These are phyloP conservation scores for Ormyrus pomaceus DNA, from an alignment of 2,888 invertebrate species.

Conservation along the genomic window DNA sequence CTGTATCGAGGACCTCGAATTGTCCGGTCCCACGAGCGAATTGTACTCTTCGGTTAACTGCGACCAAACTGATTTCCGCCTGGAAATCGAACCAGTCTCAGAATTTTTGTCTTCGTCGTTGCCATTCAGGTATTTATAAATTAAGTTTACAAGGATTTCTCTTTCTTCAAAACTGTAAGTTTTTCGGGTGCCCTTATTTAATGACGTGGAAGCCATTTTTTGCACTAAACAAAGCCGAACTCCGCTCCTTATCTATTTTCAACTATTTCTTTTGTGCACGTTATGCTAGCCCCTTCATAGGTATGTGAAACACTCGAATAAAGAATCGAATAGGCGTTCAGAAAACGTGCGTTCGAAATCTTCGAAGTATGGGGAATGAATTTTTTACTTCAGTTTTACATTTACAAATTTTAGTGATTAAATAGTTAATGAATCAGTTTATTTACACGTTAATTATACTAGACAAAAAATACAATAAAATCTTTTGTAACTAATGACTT, in stretches of 20 bases:
- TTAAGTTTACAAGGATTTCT: slow-evolving; percentile 64
- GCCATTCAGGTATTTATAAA: slow-evolving; percentile 63
- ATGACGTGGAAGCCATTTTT: slow-evolving; percentile 63
- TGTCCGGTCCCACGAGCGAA: slow-evolving; percentile 62
- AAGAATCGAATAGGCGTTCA: slow-evolving; percentile 18
- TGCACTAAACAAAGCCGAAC: slow-evolving; percentile 43
- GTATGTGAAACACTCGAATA: slow-evolving; percentile 46
- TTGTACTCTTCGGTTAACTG: slow-evolving; percentile 66
- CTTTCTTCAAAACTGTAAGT: slow-evolving; percentile 68
- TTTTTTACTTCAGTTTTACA: no score
- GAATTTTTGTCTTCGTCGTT: slow-evolving; percentile 41
- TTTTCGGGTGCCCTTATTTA: slow-evolving; percentile 65
- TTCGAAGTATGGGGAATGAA: no score
- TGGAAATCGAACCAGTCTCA: slow-evolving; percentile 40
- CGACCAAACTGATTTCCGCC: slow-evolving; percentile 66
- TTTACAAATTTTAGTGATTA: no score
- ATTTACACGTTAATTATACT: no score
- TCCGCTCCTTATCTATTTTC: slow-evolving; percentile 48
- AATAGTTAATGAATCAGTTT: no score
- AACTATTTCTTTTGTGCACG: slow-evolving; percentile 42
- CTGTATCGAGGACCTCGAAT: slow-evolving; percentile 63
- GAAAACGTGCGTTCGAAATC: no score
- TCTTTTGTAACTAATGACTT: no score
- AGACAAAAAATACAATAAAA: no score
- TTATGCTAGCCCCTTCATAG: slow-evolving; percentile 44